Conservation (phyloP, 2,113 vertebrate genomes). For the Scartelaos histophorus region DNA sequence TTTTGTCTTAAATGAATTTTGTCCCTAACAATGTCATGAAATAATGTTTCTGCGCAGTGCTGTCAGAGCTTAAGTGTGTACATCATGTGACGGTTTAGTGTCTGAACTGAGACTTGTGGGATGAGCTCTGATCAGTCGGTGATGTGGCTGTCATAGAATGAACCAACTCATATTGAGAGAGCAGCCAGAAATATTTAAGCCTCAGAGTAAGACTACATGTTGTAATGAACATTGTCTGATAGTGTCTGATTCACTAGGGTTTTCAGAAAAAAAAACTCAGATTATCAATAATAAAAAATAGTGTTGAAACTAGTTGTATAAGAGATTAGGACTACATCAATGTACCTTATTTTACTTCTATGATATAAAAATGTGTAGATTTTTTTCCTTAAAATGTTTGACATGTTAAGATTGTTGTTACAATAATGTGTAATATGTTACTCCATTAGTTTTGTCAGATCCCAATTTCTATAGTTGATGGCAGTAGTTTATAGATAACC, state of each 20-base stretch:
- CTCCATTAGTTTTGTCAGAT: background rate
- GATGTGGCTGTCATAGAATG: conserved; percentile 59
- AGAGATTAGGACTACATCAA: too few relatives aligned
- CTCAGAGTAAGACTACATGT: conserved; percentile 17
- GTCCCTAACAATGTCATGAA: background rate
- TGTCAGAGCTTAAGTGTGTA: conserved; percentile 11
- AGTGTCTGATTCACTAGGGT: too few relatives aligned
- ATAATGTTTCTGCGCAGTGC: background rate
- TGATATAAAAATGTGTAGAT: too few relatives aligned
- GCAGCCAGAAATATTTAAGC: conserved; percentile 13
- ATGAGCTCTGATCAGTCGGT: conserved; percentile 55
- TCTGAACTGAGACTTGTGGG: conserved; percentile 60
- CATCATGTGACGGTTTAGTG: conserved; percentile 23
- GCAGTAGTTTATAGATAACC: too few relatives aligned
- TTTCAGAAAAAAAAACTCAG: background rate
- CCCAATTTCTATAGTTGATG: background rate
- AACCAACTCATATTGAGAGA: conserved; percentile 32
- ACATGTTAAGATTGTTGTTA: too few relatives aligned
- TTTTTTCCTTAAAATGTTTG: too few relatives aligned
- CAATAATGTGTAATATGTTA: too few relatives aligned
- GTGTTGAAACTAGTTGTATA: too few relatives aligned
- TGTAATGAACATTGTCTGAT: background rate
- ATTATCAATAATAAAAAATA: too few relatives aligned
- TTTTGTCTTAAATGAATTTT: background rate
- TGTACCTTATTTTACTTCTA: too few relatives aligned